phyloP scores from a whole-genome alignment of 92 coral and sea anemone species.

The Paramuricea clavata region DNA sequence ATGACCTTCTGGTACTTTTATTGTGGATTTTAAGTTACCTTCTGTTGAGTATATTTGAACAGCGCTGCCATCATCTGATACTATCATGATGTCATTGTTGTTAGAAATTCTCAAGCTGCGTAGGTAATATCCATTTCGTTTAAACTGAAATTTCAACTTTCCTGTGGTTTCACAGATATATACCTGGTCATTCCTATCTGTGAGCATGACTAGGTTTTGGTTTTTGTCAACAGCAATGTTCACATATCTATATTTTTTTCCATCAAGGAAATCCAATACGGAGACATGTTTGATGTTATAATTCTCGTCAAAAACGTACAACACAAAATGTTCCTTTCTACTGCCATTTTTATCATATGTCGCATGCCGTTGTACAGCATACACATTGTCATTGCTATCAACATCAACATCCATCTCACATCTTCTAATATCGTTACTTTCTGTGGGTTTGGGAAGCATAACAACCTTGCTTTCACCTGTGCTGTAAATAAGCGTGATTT shows the following conservation, averaged over 20 bases:
- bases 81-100: neutral
- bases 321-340: neutral
- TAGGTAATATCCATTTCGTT: neutral
- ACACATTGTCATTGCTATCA: neutral
- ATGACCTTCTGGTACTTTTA: neutral
- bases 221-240: slow-evolving; percentile 6
- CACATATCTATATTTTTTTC: neutral
- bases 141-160: neutral
- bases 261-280: neutral
- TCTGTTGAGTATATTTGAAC: neutral
- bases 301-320: neutral
- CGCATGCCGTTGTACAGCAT: neutral
- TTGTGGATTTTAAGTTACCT: neutral
- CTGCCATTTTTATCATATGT: neutral
- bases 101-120: slow-evolving; percentile 4
- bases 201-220: neutral
- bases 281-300: neutral
- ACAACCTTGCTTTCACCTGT: neutral
- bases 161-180: neutral
- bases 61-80: neutral
- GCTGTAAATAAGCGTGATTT: neutral
- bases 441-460: neutral
- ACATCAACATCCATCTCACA: neutral
- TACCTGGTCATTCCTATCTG: neutral
- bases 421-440: neutral